These are phyloP conservation scores for Symphodus melops DNA, from an alignment of 2,113 vertebrate species.

Conservation along the genomic window DNA sequence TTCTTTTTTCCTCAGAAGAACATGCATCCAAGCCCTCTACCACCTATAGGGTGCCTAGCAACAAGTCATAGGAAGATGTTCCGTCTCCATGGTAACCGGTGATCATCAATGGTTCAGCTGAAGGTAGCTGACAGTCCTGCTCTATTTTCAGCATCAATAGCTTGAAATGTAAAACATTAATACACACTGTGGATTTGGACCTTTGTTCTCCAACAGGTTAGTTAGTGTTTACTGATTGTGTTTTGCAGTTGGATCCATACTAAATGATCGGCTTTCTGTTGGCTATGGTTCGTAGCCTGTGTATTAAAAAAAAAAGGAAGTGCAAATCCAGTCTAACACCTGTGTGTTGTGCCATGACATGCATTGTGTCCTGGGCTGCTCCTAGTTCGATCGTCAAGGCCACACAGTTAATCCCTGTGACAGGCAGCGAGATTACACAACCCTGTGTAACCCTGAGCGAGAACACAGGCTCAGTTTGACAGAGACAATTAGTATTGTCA, in stretches of 20 bases:
- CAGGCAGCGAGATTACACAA: constrained; percentile 54
- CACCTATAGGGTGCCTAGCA: constrained; percentile 46
- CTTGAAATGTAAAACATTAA: not conserved
- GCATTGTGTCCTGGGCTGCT: constrained; percentile 11
- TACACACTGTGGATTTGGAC: not conserved
- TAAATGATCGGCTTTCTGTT: not conserved
- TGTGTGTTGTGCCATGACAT: constrained; percentile 1
- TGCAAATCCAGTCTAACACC: not conserved
- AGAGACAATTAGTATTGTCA: constrained; percentile 12
- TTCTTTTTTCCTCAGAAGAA: not conserved
- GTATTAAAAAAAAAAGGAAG: too few species aligned
- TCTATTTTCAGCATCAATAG: constrained; percentile 11
- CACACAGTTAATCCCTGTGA: constrained; percentile 48
- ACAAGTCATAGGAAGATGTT: constrained; percentile 55
- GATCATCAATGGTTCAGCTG: constrained; percentile 42
- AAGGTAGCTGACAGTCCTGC: not conserved
- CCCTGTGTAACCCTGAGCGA: constrained; percentile 12
- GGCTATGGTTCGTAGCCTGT: too few species aligned
- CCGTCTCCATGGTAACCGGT: constrained; percentile 67
- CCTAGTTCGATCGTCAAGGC: constrained; percentile 21
- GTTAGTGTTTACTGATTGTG: not conserved
- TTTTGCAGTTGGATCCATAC: not conserved
- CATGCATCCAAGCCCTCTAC: constrained; percentile 29
- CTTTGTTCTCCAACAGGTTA: not conserved
- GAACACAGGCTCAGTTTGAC: constrained; percentile 11